Evolutionary conservation across 2,888 invertebrate species (phyloP).

Genomic region (Cacoxenus indagator): DNA sequence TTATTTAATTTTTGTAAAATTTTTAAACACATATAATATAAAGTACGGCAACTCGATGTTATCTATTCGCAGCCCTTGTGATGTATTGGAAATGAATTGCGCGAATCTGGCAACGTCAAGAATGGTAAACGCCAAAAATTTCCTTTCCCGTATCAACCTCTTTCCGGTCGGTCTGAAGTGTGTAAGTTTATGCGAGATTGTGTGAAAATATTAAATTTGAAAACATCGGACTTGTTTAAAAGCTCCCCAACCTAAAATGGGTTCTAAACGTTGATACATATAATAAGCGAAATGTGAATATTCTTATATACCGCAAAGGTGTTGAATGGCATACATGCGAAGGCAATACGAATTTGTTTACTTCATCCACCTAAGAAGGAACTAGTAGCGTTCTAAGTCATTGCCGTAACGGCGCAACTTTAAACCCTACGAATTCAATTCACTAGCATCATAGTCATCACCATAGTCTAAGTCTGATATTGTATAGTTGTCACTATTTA

Average conservation of each 20-base stretch:
- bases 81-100: not conserved
- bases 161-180: conserved; percentile 69
- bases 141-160: conserved; percentile 64
- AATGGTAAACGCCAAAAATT: conserved; percentile 57
- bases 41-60: no score
- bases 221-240: conserved; percentile 56
- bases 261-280: not conserved
- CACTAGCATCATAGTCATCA: no score
- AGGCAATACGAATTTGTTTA: conserved; percentile 3
- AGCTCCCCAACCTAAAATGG: not conserved
- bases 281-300: not conserved
- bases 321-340: not conserved
- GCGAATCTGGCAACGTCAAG: conserved; percentile 41
- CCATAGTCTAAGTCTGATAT: no score
- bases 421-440: no score
- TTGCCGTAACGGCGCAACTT: no score
- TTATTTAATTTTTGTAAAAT: no score
- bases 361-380: not conserved
- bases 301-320: not conserved
- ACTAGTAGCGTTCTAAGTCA: no score
- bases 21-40: no score
- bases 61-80: no score
- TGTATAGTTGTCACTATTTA: no score
- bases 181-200: conserved; percentile 63
- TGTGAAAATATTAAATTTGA: conserved; percentile 48